Percentiles rank a stretch among this genome's conserved stretches.
Conservation (phyloP, 64 coral and sea anemone species). For the Stichodactyla mertensii region DNA sequence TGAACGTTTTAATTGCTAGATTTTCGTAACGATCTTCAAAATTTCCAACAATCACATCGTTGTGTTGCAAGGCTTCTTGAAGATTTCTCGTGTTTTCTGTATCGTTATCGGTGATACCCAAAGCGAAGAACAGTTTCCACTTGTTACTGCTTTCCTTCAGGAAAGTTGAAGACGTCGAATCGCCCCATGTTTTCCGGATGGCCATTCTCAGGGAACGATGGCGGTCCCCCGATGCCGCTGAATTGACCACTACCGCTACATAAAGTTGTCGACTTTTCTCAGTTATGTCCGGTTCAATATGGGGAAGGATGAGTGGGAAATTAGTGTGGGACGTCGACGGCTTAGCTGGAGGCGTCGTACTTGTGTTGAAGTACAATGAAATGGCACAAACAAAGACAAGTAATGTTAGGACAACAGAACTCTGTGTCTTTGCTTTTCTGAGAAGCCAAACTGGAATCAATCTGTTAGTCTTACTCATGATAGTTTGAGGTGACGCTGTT, state of each 20-base stretch:
- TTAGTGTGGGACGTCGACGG: too few relatives aligned
- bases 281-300: too few relatives aligned
- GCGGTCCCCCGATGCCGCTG: neutral
- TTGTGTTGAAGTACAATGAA: too few relatives aligned
- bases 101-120: neutral
- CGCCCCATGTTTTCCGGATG: conserved; percentile 4
- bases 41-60: conserved; percentile 13
- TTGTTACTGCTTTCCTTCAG: neutral
- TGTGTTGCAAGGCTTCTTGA: neutral
- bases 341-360: too few relatives aligned
- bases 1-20: neutral
- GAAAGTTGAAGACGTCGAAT: neutral
- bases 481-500: too few relatives aligned
- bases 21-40: conserved; percentile 7
- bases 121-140: conserved; percentile 9
- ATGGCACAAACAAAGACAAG: too few relatives aligned
- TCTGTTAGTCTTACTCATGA: too few relatives aligned
- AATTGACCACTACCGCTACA: conserved; percentile 5
- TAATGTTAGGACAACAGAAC: too few relatives aligned
- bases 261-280: neutral
- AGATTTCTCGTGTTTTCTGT: neutral
- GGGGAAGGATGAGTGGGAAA: too few relatives aligned
- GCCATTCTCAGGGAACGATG: neutral
- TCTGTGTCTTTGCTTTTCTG: too few relatives aligned
- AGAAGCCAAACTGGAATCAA: too few relatives aligned